Base-by-base conservation (phyloP, 2,888 invertebrate genomes). In the Gasteruption jaculator region DNA sequence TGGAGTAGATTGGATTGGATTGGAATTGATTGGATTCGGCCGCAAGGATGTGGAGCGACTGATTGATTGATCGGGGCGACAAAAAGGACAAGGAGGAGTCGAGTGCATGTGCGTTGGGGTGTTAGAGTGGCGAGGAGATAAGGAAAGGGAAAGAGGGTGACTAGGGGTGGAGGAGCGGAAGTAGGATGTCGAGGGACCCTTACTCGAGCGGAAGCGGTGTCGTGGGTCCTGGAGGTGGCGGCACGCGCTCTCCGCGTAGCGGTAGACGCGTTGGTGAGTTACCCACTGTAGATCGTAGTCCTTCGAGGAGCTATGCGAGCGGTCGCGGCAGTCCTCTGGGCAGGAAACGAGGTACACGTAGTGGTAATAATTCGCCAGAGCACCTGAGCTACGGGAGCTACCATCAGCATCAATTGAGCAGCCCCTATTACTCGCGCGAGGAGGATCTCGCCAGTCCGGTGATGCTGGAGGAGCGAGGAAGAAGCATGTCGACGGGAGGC, bases 211-310 rank as follows among this genome's bases (percentile, higher is more conserved):
- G 78, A 71, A 75, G 74, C 71, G 73, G 68, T 74, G 79, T 73
- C 72, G 78, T 76, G 74, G 83, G 76, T 79, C 81, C 76, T 77
- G 83, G 76, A 76, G 81, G 73, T 71, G 74, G n/a, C n/a, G 73
- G 74, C 68, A 76, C 76, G 63, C 77, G 74, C 68, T 76, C 76
- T 59, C 69, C 68, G 34, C 56, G 67, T 41, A 75, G 76, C 70
- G 77, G 81, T 76, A 85, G 83, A 73, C 77, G 79, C 66, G 73
- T 78, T 65, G 75, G 74, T 43, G 81, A 81, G 71, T 76, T 90
- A 76, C 89, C 90, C 71, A 89, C 88, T 72, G 89, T 89, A 73
- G 90, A 91, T 81, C 84, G 89, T 72, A 87, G 88, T 73, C 90
- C 90, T 72, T 86, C 88, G 65, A 80, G 89, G 71, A 81, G 80